Percentiles rank a stretch among this genome's conserved stretches.
Evolutionary conservation across 2,888 invertebrate species (phyloP).

Genomic region (Norana najaformis): DNA sequence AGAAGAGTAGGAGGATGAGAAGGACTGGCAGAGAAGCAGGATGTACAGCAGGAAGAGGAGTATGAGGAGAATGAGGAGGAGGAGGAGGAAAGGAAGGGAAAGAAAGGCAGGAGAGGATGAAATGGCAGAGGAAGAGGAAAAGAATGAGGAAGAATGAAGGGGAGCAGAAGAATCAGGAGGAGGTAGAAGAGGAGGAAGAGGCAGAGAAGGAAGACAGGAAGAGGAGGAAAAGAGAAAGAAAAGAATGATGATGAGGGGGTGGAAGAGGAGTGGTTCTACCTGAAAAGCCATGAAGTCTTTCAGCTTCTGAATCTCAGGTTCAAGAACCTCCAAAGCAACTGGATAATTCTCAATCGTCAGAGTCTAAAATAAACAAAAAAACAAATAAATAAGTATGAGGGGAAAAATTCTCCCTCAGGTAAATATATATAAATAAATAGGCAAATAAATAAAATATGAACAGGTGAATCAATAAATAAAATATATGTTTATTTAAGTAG

Average conservation of each 20-base stretch:
- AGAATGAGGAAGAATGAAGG: neutral
- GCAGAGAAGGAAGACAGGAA: neutral
- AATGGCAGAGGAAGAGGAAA: neutral
- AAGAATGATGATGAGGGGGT: neutral
- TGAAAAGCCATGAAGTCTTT: slow-evolving; percentile 95
- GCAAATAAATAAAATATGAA: too few relatives aligned
- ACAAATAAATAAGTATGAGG: too few relatives aligned
- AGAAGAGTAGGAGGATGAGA: neutral
- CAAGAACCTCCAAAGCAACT: slow-evolving; percentile 76
- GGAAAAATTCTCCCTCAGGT: too few relatives aligned
- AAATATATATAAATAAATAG: too few relatives aligned
- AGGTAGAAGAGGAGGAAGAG: neutral
- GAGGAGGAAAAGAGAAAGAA: neutral
- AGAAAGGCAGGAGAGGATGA: too few relatives aligned
- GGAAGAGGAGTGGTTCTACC: slow-evolving; percentile 65
- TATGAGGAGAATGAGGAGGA: neutral
- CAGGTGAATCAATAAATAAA: too few relatives aligned
- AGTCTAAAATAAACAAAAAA: slow-evolving; percentile 7
- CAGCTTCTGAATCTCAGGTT: slow-evolving; percentile 92
- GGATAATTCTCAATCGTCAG: slow-evolving; percentile 28
- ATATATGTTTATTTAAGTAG: too few relatives aligned
- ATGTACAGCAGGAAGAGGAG: neutral
- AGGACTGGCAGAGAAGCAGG: neutral
- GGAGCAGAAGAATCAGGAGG: neutral
- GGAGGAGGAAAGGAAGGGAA: neutral